These are phyloP conservation scores for Euzophera pinguis DNA, from an alignment of 2,888 invertebrate genomes.

Conservation along the genomic window DNA sequence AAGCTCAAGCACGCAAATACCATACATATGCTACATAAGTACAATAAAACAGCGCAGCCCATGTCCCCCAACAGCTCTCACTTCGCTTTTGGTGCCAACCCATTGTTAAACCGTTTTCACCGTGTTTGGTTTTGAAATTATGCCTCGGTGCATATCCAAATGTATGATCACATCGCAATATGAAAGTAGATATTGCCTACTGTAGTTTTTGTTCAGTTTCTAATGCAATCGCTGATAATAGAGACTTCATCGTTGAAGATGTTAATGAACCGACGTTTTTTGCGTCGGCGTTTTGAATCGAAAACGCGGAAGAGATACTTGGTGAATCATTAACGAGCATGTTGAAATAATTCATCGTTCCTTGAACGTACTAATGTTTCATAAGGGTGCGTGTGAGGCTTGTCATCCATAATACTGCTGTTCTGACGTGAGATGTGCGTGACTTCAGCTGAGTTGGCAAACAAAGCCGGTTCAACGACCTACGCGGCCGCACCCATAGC, in stretches of 20 bases:
- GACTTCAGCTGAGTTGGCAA: slow-evolving; percentile 76
- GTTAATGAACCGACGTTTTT: slow-evolving; percentile 6
- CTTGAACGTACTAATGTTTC: slow-evolving; percentile 22
- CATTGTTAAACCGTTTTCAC: slow-evolving; percentile 54
- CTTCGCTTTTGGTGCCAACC: slow-evolving; percentile 44
- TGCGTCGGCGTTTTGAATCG: background rate
- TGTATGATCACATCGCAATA: slow-evolving; percentile 12
- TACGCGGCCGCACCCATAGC: slow-evolving; percentile 64
- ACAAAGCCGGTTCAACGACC: slow-evolving; percentile 77
- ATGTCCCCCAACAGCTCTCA: slow-evolving; percentile 50
- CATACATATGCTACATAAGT: slow-evolving; percentile 36
- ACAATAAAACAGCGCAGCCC: slow-evolving; percentile 30
- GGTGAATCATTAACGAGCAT: slow-evolving; percentile 11
- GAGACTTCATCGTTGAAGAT: background rate
- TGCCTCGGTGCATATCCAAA: slow-evolving; percentile 14
- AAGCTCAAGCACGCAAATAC: slow-evolving; percentile 30
- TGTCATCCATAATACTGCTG: slow-evolving; percentile 52
- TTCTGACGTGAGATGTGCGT: slow-evolving; percentile 53
- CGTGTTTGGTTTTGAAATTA: slow-evolving; percentile 33
- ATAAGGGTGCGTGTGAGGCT: slow-evolving; percentile 34
- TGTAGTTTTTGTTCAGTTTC: background rate
- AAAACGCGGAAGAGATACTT: slow-evolving; percentile 9
- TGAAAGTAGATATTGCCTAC: background rate
- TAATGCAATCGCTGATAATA: background rate
- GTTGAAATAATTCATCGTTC: slow-evolving; percentile 16